phyloP scores from a whole-genome alignment of 2,113 vertebrate genomes.

The Tringa solitaria region DNA sequence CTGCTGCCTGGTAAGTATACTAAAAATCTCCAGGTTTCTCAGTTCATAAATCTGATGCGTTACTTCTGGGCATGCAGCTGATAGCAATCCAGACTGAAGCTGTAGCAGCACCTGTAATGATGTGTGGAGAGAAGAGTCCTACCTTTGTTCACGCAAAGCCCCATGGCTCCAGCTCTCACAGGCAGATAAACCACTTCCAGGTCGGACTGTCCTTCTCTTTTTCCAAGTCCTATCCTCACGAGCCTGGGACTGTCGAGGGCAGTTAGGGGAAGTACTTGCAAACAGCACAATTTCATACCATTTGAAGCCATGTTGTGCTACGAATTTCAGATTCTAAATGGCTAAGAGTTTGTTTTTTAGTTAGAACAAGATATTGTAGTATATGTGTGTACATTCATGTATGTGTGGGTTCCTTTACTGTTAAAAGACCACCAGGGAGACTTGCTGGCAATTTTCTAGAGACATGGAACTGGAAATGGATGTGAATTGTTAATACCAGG shows the following conservation, averaged over 20 bases:
- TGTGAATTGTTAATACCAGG: constrained; percentile 14
- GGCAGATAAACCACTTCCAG: background rate
- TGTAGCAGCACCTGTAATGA: background rate
- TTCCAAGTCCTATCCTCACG: background rate
- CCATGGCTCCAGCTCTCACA: background rate
- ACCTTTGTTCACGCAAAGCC: background rate
- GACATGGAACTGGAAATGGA: constrained; percentile 7
- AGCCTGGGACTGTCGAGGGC: background rate
- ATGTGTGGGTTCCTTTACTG: background rate
- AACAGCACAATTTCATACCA: background rate
- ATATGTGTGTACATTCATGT: background rate
- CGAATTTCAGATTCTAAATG: background rate
- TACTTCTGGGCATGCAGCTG: background rate
- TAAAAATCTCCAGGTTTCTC: background rate
- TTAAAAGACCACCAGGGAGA: constrained; percentile 24
- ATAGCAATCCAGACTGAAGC: background rate
- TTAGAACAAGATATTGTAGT: background rate
- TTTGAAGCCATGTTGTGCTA: background rate
- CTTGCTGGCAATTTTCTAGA: background rate
- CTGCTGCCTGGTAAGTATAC: background rate
- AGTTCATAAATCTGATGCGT: background rate
- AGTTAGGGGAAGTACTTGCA: background rate
- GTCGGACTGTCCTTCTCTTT: background rate
- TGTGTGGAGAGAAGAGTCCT: background rate
- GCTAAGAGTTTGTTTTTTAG: background rate